Evolutionary conservation across 2,888 invertebrate species (phyloP).

Genomic region (Lycaena phlaeas): DNA sequence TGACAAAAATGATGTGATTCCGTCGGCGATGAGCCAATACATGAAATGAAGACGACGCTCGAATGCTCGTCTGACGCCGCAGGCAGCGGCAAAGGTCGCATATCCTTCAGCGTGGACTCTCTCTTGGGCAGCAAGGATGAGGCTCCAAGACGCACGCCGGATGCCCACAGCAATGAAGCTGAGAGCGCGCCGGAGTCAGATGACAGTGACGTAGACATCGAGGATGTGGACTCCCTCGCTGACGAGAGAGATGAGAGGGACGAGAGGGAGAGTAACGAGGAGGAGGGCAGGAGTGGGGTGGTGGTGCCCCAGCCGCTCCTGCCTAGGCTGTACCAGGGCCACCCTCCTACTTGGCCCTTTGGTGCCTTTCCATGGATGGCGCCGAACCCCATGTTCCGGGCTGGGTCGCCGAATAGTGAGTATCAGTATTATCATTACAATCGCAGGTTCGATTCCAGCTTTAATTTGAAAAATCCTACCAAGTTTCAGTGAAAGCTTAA

Average conservation of each 20-base stretch:
- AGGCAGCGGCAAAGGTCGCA: constrained; percentile 74
- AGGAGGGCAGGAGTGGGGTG: constrained; percentile 68
- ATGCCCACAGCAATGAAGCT: constrained; percentile 51
- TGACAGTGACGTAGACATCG: constrained; percentile 67
- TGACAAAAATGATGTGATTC: neutral
- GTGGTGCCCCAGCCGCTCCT: constrained; percentile 79
- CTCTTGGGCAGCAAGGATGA: constrained; percentile 60
- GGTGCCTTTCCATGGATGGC: constrained; percentile 79
- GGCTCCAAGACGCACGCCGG: constrained; percentile 40
- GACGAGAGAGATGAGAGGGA: constrained; percentile 56
- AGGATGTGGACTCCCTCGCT: constrained; percentile 55
- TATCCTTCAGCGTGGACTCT: constrained; percentile 83
- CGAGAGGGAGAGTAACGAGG: constrained; percentile 49
- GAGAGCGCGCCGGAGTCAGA: constrained; percentile 54
- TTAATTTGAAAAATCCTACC: too few relatives aligned
- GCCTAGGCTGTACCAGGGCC: constrained; percentile 72
- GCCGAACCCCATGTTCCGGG: constrained; percentile 73
- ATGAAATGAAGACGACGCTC: constrained; percentile 65
- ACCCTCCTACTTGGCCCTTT: constrained; percentile 74
- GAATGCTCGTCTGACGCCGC: constrained; percentile 66
- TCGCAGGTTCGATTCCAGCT: too few relatives aligned
- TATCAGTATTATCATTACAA: too few relatives aligned
- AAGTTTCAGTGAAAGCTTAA: too few relatives aligned
- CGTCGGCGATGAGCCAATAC: constrained; percentile 42
- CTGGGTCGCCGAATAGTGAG: constrained; percentile 75